Conservation (phyloP, 2,888 invertebrate species). For the Cecidostiba fungosa region DNA sequence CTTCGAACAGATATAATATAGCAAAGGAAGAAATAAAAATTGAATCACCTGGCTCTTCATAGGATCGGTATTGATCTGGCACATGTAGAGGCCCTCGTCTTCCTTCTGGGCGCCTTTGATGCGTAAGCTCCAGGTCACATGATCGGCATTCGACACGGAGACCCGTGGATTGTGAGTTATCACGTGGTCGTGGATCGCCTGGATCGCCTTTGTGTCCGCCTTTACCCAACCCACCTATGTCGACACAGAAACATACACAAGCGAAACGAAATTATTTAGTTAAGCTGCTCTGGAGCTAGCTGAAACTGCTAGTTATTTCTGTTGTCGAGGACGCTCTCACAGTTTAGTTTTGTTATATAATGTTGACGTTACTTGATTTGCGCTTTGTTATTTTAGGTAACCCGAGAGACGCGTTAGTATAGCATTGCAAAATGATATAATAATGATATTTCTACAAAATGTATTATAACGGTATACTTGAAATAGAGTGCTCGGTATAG, state of each 20-base stretch:
- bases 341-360: too few species aligned
- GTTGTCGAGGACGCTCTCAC: neutral
- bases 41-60: slow-evolving; percentile 93
- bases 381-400: too few species aligned
- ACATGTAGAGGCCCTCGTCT: slow-evolving; percentile 95
- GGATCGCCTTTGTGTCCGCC: slow-evolving; percentile 95
- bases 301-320: neutral
- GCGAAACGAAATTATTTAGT: neutral
- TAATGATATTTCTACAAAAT: too few species aligned
- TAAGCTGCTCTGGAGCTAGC: too few species aligned
- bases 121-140: slow-evolving; percentile 94
- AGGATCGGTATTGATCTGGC: slow-evolving; percentile 96
- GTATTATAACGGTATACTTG: too few species aligned
- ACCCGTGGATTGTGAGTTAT: slow-evolving; percentile 95
- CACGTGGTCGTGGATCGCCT: slow-evolving; percentile 95
- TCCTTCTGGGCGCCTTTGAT: slow-evolving; percentile 93
- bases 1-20: too few species aligned
- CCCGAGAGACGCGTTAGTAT: too few species aligned
- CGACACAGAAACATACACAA: neutral
- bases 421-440: too few species aligned
- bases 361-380: too few species aligned
- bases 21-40: slow-evolving; percentile 19
- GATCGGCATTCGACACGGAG: slow-evolving; percentile 91
- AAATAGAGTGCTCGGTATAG: too few species aligned
- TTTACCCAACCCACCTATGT: slow-evolving; percentile 95